Evolutionary conservation across 2,113 vertebrate species (phyloP), one percentile per base, ranked within the genome.

Genomic region (Trochalopteron elliotii): DNA sequence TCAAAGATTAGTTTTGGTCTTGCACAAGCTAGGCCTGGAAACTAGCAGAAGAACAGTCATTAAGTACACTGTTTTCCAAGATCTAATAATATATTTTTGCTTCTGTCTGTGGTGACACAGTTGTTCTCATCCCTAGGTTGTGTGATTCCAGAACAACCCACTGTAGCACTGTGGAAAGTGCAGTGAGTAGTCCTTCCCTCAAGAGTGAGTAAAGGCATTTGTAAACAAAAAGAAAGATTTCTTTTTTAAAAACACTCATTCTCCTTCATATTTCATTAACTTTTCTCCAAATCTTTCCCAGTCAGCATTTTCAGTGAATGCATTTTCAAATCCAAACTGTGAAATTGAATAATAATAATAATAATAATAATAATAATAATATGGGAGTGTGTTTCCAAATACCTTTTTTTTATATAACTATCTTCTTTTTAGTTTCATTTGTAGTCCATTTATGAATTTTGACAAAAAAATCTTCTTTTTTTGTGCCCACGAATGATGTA

Each of bases 151-250:
- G 47, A 86, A n/a, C 30, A 90, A 33, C 2, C 4, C 15, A 21
- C 19, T 59, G 25, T 2, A 1, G 7, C 39, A 16, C 3, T 77
- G 20, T 4, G 0, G 42, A 69, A 86, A 56, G 10, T 40, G 27
- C 22, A n/a, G 11, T 40, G 33, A 60, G 22, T 49, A 31, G 53
- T 70, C 12, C 6, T 78, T 70, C 25, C 31, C 10, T 90, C 10
- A 24, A 3, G 0, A 0, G 18, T 23, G 15, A 72, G 5, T 9
- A 49, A 45, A 22, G 7, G 6, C 6, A 37, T 67, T 33, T 70
- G 4, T 14, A 19, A 56, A 44, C 16, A 30, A 53, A 59, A 68
- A 83, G 3, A 3, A 30, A 3, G 6, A 24, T 60, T 53, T 57
- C 4, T 42, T 63, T 30, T 31, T 65, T 5, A 1, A 10, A 20